Conservation (phyloP, 1,140 invertebrate species). For the Coelopa frigida region DNA sequence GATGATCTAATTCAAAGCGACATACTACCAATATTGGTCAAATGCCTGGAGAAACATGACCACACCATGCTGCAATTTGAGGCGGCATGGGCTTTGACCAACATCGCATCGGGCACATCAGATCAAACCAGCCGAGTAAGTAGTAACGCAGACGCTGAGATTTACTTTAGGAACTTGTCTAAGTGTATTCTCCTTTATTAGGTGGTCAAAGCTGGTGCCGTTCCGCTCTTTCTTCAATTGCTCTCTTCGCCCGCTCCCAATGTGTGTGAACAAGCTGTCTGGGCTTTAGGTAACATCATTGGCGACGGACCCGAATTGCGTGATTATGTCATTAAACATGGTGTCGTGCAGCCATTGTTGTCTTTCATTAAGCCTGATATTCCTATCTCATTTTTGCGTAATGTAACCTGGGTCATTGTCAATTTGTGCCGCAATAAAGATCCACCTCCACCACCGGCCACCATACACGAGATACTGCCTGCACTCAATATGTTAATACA, state of each 20-base stretch:
- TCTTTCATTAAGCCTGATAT: conserved; percentile 90
- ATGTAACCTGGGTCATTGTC: conserved; percentile 98
- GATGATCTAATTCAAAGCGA: conserved; percentile 89
- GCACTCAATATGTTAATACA: conserved; percentile 90
- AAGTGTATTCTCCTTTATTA: conserved; percentile 43
- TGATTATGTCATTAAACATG: conserved; percentile 86
- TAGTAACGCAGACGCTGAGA: not conserved
- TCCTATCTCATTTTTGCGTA: conserved; percentile 85
- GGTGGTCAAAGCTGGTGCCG: conserved; percentile 90
- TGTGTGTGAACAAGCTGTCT: conserved; percentile 98
- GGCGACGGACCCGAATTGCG: conserved; percentile 85
- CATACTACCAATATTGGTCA: conserved; percentile 88
- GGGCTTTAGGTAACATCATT: conserved; percentile 94
- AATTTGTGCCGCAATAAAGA: conserved; percentile 96
- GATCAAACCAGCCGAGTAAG: conserved; percentile 74
- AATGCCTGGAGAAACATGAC: conserved; percentile 78
- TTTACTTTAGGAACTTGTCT: not conserved
- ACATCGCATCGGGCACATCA: conserved; percentile 96
- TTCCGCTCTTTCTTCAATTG: conserved; percentile 88
- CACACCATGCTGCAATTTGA: conserved; percentile 95
- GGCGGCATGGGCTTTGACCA: conserved; percentile 98
- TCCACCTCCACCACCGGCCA: conserved; percentile 76
- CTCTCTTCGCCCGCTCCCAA: conserved; percentile 89
- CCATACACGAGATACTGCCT: conserved; percentile 89
- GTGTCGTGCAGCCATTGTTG: conserved; percentile 81